A percentile compares a stretch with the other conserved stretches of the same genome.
phyloP scores from a whole-genome alignment of 2,113 vertebrate genomes.

The Gopherus flavomarginatus region DNA sequence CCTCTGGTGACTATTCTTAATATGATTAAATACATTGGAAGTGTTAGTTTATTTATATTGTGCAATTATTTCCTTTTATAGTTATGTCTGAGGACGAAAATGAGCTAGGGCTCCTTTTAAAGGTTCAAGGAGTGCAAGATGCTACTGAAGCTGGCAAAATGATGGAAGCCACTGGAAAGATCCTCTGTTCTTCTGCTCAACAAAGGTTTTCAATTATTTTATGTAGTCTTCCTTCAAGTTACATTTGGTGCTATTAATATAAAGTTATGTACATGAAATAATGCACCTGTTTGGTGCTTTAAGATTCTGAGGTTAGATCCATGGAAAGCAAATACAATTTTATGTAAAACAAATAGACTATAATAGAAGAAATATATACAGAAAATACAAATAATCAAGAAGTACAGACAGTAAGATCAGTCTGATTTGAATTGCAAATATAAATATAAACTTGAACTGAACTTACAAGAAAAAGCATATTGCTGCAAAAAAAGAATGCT shows the following conservation, averaged over 20 bases:
- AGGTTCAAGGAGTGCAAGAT: slow-evolving; percentile 84
- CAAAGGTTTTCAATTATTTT: slow-evolving; percentile 78
- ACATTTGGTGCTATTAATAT: not conserved
- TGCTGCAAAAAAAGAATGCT: not conserved
- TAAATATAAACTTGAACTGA: not conserved
- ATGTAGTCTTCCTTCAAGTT: not conserved
- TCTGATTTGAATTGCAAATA: not conserved
- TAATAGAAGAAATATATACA: not conserved
- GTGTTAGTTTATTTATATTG: not conserved
- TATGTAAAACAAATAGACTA: not conserved
- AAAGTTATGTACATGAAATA: not conserved
- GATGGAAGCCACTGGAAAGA: slow-evolving; percentile 88
- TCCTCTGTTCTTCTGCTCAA: slow-evolving; percentile 84
- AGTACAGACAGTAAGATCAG: not conserved
- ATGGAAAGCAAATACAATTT: not conserved
- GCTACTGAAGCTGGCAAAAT: slow-evolving; percentile 84
- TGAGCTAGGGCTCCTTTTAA: slow-evolving; percentile 86
- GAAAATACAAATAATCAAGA: not conserved
- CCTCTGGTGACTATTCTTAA: not conserved
- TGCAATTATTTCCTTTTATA: slow-evolving; percentile 59
- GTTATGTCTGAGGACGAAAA: slow-evolving; percentile 87
- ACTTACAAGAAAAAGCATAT: not conserved
- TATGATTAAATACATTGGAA: not conserved
- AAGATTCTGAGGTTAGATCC: rapidly evolving
- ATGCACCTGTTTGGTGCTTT: rapidly evolving